Conservation (phyloP, 2,888 invertebrate species). For the Schizotus pectinicornis region DNA sequence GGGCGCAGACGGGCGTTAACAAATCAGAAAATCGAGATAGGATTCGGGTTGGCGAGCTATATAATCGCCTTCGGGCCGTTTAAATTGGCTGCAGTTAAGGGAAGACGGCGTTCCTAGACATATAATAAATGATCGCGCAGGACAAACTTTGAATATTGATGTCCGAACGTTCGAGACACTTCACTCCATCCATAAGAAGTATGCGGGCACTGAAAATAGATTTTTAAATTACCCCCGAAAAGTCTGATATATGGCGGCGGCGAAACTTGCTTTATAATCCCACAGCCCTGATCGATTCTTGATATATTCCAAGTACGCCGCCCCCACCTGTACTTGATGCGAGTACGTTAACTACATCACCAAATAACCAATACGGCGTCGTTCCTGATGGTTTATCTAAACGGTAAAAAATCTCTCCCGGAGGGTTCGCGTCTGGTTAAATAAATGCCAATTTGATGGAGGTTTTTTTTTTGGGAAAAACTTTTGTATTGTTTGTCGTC, state of each 20-base stretch:
- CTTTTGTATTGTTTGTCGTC: constrained; percentile 3
- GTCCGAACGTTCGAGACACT: constrained; percentile 51
- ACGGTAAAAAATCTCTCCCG: no score
- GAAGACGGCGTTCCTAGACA: constrained; percentile 47
- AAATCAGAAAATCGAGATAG: constrained; percentile 45
- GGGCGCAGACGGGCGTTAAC: constrained; percentile 24
- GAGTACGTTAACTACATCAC: background rate
- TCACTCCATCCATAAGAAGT: constrained; percentile 47
- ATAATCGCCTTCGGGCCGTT: constrained; percentile 41
- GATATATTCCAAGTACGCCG: constrained; percentile 1
- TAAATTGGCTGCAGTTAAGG: constrained; percentile 48
- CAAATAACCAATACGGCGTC: no score
- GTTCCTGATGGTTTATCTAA: no score
- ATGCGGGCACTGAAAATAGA: constrained; percentile 50
- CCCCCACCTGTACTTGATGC: constrained; percentile 13
- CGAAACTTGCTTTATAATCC: constrained; percentile 33
- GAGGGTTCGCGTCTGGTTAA: background rate
- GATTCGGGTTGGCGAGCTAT: constrained; percentile 44
- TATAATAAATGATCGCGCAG: constrained; percentile 56
- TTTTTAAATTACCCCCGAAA: constrained; percentile 49
- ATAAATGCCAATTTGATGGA: background rate
- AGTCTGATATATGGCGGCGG: constrained; percentile 39
- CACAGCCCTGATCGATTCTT: constrained; percentile 19
- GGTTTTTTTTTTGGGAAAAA: background rate
- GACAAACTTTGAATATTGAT: constrained; percentile 59